These are phyloP conservation scores for Megaceryle torquata DNA, from an alignment of 2,113 vertebrate genomes.

Conservation along the genomic window DNA sequence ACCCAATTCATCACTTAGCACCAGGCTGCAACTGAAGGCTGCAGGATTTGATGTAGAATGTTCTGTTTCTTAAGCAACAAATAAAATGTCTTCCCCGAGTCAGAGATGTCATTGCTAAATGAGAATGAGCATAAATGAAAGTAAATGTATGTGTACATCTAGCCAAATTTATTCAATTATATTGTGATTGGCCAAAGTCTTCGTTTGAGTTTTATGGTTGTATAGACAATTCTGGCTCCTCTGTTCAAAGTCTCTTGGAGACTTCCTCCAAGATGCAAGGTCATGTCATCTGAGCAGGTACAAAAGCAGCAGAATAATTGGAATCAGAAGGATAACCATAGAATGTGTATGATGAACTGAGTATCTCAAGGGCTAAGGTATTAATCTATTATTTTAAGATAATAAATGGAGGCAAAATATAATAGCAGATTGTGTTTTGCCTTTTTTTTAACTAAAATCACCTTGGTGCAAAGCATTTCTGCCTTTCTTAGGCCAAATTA, in stretches of 20 bases:
- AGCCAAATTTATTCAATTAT: background rate
- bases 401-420: background rate
- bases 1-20: background rate
- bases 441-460: background rate
- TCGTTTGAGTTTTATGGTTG: constrained; percentile 8
- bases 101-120: background rate
- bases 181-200: constrained; percentile 10
- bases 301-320: background rate
- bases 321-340: background rate
- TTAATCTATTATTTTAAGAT: background rate
- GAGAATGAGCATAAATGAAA: background rate
- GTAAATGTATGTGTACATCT: background rate
- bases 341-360: background rate
- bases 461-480: background rate
- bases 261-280: background rate
- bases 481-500: background rate
- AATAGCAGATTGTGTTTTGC: background rate
- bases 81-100: background rate
- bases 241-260: constrained; percentile 6
- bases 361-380: background rate
- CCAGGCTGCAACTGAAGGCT: background rate
- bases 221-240: constrained; percentile 36
- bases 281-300: background rate
- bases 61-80: background rate
- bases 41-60: background rate